Percentiles rank a stretch among this genome's conserved stretches.
These are phyloP conservation scores for Pelecanus crispus DNA, from an alignment of 2,113 vertebrate species.

Conservation along the genomic window DNA sequence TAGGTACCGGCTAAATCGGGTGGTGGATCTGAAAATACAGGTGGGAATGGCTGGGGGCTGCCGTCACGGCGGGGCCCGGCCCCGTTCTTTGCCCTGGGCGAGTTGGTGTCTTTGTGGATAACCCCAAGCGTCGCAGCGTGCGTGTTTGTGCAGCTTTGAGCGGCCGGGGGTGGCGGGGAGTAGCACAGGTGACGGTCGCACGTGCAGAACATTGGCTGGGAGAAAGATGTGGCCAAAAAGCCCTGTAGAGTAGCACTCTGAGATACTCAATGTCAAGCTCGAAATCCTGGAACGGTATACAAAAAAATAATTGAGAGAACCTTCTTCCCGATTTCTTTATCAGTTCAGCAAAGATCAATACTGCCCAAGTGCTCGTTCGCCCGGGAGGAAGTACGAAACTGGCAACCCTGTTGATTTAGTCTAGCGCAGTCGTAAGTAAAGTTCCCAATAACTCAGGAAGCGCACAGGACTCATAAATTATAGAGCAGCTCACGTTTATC, in stretches of 20 bases:
- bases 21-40: not conserved
- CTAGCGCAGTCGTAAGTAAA: rapidly evolving
- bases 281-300: not conserved
- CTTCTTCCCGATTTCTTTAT: not conserved
- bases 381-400: not conserved
- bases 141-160: not conserved
- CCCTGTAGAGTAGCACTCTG: rapidly evolving
- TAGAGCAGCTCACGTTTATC: conserved; percentile 55
- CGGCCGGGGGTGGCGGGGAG: rapidly evolving
- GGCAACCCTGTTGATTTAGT: not conserved
- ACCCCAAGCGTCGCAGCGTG: rapidly evolving
- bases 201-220: rapidly evolving
- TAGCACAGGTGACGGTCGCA: not conserved
- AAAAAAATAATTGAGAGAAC: not conserved
- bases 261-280: not conserved
- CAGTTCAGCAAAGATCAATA: not conserved
- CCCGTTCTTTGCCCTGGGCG: not conserved
- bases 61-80: rapidly evolving
- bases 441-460: not conserved
- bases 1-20: not conserved
- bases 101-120: not conserved
- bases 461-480: not conserved
- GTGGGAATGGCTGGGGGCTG: not conserved
- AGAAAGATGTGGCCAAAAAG: not conserved
- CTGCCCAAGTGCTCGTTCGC: no score